Percentiles rank a stretch among this genome's conserved stretches.
phyloP scores from a whole-genome alignment of 2,888 invertebrate species.

The Hartigia nigra region DNA sequence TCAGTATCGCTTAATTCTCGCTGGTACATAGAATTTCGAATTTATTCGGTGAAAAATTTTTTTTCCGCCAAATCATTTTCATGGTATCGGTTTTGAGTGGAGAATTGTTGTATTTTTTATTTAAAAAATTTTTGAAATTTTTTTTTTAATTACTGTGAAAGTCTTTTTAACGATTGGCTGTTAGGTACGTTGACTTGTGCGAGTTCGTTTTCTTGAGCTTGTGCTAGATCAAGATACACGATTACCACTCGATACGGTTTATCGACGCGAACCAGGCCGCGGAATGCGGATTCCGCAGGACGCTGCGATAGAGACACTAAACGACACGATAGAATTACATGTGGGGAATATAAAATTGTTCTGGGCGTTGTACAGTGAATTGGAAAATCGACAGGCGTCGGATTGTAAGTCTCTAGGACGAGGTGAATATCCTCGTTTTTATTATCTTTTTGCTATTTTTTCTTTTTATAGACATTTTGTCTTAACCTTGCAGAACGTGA shows the following conservation, averaged over 20 bases:
- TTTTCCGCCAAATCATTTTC: neutral
- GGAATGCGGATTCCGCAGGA: neutral
- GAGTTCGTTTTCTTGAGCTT: neutral
- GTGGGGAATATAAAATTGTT: neutral
- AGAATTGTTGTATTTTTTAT: no score
- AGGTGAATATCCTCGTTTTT: neutral
- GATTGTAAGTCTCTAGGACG: neutral
- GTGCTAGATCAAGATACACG: neutral
- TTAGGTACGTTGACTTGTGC: neutral
- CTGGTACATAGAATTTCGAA: neutral
- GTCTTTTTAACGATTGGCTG: neutral
- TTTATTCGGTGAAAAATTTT: neutral
- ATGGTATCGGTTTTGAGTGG: neutral
- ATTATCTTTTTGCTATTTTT: neutral
- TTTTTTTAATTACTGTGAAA: neutral
- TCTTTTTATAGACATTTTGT: neutral
- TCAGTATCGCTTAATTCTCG: neutral
- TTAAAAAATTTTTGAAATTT: no score
- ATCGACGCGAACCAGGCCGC: neutral
- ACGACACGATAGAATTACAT: neutral
- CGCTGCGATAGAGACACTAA: neutral
- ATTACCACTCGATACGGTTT: neutral
- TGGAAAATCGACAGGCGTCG: neutral
- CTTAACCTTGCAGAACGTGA: neutral
- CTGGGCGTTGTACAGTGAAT: neutral